Percentiles rank a stretch among this genome's conserved stretches.
phyloP scores from a whole-genome alignment of 2,113 vertebrate genomes.

The Epinephelus cyanopodus region DNA sequence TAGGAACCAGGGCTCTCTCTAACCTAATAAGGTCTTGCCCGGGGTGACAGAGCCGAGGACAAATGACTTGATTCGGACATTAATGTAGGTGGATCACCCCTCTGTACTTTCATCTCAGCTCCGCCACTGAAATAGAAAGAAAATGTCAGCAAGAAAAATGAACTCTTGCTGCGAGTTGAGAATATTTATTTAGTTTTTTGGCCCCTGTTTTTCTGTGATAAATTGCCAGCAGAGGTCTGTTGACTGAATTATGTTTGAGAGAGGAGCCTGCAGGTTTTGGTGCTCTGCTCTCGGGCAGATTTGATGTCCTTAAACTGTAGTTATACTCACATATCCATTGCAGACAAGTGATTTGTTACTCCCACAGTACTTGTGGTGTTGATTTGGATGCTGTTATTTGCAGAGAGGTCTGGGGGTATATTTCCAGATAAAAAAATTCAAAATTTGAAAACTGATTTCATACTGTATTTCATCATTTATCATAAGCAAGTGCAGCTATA shows the following conservation, averaged over 20 bases:
- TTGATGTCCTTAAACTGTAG: conserved; percentile 11
- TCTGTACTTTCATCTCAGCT: conserved; percentile 66
- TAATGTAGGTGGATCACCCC: conserved; percentile 73
- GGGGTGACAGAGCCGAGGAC: conserved; percentile 66
- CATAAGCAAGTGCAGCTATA: too few relatives aligned
- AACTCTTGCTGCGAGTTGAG: conserved; percentile 48
- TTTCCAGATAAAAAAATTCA: too few relatives aligned
- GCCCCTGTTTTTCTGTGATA: conserved; percentile 53
- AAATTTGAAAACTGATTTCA: too few relatives aligned
- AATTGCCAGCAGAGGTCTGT: conserved; percentile 47
- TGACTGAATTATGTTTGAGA: conserved; percentile 52
- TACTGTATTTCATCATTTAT: too few relatives aligned
- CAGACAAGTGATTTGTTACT: conserved; percentile 27
- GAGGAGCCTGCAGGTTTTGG: conserved; percentile 5
- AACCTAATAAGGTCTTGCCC: conserved; percentile 78
- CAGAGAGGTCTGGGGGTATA: too few relatives aligned
- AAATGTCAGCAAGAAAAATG: conserved; percentile 76
- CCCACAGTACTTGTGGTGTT: neutral
- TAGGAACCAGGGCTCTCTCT: conserved; percentile 65
- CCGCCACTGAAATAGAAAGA: conserved; percentile 62
- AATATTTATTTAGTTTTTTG: conserved; percentile 67
- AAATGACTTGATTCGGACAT: conserved; percentile 76
- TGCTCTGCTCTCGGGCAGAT: conserved; percentile 16
- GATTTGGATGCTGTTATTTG: neutral
- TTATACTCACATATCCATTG: conserved; percentile 37